Percentiles rank a stretch among this genome's conserved stretches.
Evolutionary conservation across 2,888 invertebrate genomes (phyloP).

Genomic region (Conistra vaccinii): DNA sequence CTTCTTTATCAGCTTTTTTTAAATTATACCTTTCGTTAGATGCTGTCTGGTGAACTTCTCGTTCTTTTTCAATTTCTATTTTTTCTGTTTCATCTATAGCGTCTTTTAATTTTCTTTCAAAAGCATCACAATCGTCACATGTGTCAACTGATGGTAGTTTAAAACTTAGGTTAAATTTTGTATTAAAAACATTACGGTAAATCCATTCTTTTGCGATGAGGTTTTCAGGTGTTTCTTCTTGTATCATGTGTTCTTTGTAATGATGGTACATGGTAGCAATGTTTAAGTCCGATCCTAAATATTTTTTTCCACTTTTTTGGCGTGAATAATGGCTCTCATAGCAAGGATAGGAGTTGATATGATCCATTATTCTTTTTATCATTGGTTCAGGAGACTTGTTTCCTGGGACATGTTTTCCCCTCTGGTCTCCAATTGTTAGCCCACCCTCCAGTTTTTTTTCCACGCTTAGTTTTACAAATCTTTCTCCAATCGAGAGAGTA

Average conservation of each 20-base stretch:
- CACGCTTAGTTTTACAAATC: no score
- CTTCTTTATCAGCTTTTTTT: no score
- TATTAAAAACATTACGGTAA: constrained; percentile 6
- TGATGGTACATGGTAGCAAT: constrained; percentile 4
- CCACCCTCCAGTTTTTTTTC: no score
- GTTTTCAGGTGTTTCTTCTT: neutral
- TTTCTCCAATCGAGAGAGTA: no score
- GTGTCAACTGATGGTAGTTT: constrained; percentile 9
- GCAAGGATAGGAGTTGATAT: constrained; percentile 14
- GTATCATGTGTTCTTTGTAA: constrained; percentile 10
- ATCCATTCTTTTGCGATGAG: constrained; percentile 5
- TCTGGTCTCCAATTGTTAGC: constrained; percentile 3
- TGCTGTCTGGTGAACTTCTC: no score
- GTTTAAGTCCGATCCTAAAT: constrained; percentile 10
- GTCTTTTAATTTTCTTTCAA: constrained; percentile 16
- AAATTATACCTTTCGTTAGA: no score
- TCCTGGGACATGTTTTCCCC: constrained; percentile 18
- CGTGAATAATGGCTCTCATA: constrained; percentile 27
- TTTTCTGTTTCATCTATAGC: neutral
- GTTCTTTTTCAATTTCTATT: no score
- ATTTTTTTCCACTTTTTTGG: constrained; percentile 11
- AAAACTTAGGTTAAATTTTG: neutral
- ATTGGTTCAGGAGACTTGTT: constrained; percentile 5
- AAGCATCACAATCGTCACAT: constrained; percentile 7
- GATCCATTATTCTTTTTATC: constrained; percentile 13